Conservation (phyloP, 2,888 invertebrate genomes). For the Scrobipalpa costella region DNA sequence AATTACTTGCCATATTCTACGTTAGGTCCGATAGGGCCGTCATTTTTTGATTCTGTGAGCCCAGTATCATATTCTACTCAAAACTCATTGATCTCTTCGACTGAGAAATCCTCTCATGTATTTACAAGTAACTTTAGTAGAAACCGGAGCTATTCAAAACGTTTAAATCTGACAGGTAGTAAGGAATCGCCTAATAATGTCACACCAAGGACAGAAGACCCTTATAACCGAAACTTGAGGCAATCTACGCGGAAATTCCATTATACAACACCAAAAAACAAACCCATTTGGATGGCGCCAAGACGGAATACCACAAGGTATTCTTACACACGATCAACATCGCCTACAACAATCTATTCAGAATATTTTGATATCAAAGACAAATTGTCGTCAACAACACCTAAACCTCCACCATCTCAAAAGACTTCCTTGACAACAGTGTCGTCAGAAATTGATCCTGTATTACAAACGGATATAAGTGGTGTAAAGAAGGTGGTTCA, state of each 20-base stretch:
- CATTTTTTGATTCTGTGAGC: conserved; percentile 42
- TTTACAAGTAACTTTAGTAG: conserved; percentile 54
- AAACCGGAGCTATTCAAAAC: conserved; percentile 67
- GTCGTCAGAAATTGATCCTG: conserved; percentile 75
- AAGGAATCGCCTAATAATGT: conserved; percentile 71
- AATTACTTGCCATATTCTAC: conserved; percentile 50
- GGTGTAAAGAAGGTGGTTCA: conserved; percentile 67
- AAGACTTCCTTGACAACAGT: conserved; percentile 65
- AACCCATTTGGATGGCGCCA: conserved; percentile 71
- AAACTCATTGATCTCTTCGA: conserved; percentile 52
- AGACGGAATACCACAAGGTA: conserved; percentile 58
- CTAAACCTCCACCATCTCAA: conserved; percentile 45
- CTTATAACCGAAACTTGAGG: conserved; percentile 37
- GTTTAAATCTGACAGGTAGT: conserved; percentile 57
- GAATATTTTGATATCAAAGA: conserved; percentile 70
- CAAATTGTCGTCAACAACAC: conserved; percentile 48
- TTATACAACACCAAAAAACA: conserved; percentile 65
- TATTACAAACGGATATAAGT: conserved; percentile 65
- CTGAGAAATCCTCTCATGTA: conserved; percentile 50
- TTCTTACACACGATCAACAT: conserved; percentile 47
- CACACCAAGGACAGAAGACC: conserved; percentile 52
- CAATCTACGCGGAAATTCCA: conserved; percentile 63
- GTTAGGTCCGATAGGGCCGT: conserved; percentile 48
- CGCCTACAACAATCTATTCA: conserved; percentile 67
- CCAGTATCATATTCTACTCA: conserved; percentile 50